Base-by-base conservation (phyloP, 92 coral and sea anemone species). In the Paragorgia papillata region DNA sequence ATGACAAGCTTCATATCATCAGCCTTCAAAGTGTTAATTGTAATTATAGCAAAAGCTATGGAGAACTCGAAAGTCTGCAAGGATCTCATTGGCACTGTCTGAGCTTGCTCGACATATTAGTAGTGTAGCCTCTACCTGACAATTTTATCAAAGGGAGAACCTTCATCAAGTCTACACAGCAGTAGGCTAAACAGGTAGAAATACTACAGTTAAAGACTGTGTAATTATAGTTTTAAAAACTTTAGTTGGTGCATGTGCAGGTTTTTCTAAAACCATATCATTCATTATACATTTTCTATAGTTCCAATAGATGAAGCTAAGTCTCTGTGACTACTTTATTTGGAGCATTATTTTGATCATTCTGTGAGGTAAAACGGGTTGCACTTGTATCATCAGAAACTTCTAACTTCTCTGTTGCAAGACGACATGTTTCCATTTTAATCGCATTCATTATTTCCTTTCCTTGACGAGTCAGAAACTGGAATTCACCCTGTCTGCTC, bases 371-470 rank as follows among this genome's bases (percentile, higher is more conserved):
- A 9, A 48, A 32, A n/a, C n/a, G n/a, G 53, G 2, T 46, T 39
- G 62, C 27, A 71, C 46, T 43, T n/a, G 78, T 9, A 22, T 71
- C 78, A 25, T 71, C 78, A 30, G 78, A 71, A 49, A 71, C 37
- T 30, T 53, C 78, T 51, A 71, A 30, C 41, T 71, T 71, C 25
- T 71, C 49, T 17, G 78, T 61, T 3, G 83, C 96, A 14, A 94
- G 89, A 80, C 91, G 91, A 76, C 88, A 96, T 57, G 98, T 94
- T 78, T 90, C 97, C 32, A 89, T 86, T 85, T 94, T 94, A 3
- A 94, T 85, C 25, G 91, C 85, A 74, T 88, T 96, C 50, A 94
- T 84, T 66, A 94, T 94, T 78, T 94, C 98, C 73, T 92, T 80
- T 51, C 98, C 98, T 66, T 85, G 97, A 9, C 96, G 91, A 15